Conservation (phyloP, 2,113 vertebrate species). For the Bubo scandiacus region DNA sequence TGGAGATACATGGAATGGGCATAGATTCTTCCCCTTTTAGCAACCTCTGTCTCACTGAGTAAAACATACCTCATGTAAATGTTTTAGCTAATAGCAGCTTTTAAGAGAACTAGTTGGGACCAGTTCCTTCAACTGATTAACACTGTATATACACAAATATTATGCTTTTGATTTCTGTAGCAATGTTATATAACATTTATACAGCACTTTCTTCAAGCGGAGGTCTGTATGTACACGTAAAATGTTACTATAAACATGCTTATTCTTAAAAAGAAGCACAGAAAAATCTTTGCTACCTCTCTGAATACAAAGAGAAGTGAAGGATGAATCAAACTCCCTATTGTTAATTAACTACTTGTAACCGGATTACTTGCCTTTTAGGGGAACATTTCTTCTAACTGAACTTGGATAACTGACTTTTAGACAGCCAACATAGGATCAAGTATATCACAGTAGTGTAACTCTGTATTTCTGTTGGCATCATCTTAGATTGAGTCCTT, state of each 20-base stretch:
- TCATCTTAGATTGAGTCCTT: neutral
- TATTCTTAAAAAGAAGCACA: neutral
- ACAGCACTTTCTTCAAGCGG: neutral
- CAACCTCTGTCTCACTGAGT: neutral
- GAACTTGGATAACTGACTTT: neutral
- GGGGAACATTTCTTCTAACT: neutral
- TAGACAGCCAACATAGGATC: neutral
- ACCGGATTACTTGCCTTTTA: neutral
- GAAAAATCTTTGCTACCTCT: neutral
- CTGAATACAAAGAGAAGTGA: neutral
- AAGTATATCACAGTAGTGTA: neutral
- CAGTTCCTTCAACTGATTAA: neutral
- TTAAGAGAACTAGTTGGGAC: neutral
- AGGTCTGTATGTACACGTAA: neutral
- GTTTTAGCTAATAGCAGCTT: neutral
- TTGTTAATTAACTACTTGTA: neutral
- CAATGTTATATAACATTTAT: neutral
- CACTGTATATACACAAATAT: neutral
- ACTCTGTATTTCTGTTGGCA: slow-evolving; percentile 18
- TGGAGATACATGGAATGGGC: too few species aligned
- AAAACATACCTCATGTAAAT: neutral
- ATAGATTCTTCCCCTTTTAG: neutral
- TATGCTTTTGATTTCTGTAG: neutral
- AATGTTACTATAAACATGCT: neutral
- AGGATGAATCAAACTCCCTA: neutral